Base-by-base conservation (phyloP, 2,797 vertebrate species). In the Galago senegalensis region DNA sequence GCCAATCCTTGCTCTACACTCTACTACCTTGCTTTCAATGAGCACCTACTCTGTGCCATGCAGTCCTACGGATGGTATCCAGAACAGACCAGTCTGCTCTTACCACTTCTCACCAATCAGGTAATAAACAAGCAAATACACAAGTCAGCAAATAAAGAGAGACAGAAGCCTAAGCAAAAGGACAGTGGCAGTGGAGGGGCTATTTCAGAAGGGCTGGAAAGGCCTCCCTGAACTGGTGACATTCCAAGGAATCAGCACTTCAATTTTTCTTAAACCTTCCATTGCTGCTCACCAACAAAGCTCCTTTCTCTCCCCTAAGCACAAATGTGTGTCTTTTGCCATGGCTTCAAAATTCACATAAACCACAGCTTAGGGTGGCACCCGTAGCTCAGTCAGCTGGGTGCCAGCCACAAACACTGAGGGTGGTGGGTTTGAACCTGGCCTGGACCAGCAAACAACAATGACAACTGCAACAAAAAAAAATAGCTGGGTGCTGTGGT, bases 211-310 rank as follows among this genome's bases (percentile, higher is more conserved):
- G 65, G 53, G 34, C 7, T 20, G 11, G 53, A 21, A 80, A 18
- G 56, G 34, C 25, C 29, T 65, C 37, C 56, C 31, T 7, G 29
- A 79, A 43, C 20, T 3, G 31, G 58, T 6, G 58, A 65, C 70
- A 6, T 8, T 7, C 23, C 0, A 1, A 69, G 34, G 14, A 23
- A 58, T 2, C 17, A 46, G 16, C 16, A 1, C 4, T 46, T 60
- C 7, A 63, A 2, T 8, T 31, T 77, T 40, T 85, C 56, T 60
- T 37, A 40, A 31, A 43, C 13, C 75, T 86, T 43, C 67, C 34
- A 5, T 3, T 18, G 13, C 53, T 0, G 6, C 25, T 58, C 27
- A 82, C 61, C 37, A 49, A 34, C 85, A 85, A 31, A 27, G 76
- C 11, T 56, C 46, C 34, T 60, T 46, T 40, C 17, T 37, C 12